Conservation (phyloP, 1,140 invertebrate genomes). For the Onthophagus taurus region DNA sequence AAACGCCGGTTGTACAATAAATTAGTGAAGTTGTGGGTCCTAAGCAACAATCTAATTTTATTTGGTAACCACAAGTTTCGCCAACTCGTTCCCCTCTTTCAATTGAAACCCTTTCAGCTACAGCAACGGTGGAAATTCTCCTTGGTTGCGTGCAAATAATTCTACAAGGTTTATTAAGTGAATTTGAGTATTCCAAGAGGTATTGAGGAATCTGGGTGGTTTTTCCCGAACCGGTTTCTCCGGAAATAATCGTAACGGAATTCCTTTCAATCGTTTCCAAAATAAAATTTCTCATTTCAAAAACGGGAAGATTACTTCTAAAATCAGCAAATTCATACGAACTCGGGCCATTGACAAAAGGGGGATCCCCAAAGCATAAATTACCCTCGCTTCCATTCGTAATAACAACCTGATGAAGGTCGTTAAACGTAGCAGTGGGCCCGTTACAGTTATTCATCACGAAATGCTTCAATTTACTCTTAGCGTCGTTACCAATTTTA, state of each 20-base stretch:
- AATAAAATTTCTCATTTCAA: slow-evolving; percentile 43
- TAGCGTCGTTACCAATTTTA: not conserved
- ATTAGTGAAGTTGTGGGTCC: slow-evolving; percentile 74
- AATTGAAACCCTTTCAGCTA: slow-evolving; percentile 70
- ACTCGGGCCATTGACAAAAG: slow-evolving; percentile 18
- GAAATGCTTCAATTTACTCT: not conserved
- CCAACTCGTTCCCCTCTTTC: slow-evolving; percentile 84
- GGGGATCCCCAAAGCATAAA: slow-evolving; percentile 1
- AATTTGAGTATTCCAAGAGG: slow-evolving; percentile 68
- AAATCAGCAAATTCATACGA: slow-evolving; percentile 43
- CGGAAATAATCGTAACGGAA: slow-evolving; percentile 59
- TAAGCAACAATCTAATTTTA: slow-evolving; percentile 73
- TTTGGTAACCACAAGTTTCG: slow-evolving; percentile 87
- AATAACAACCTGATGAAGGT: no score
- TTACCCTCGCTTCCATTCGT: slow-evolving; percentile 1
- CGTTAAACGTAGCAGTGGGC: slow-evolving; percentile 1
- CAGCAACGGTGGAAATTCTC: slow-evolving; percentile 78
- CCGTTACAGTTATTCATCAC: not conserved
- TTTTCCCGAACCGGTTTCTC: slow-evolving; percentile 82
- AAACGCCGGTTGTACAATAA: slow-evolving; percentile 87
- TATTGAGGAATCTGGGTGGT: slow-evolving; percentile 89
- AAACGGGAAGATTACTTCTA: slow-evolving; percentile 50
- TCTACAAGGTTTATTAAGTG: slow-evolving; percentile 57
- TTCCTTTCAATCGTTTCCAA: slow-evolving; percentile 42
- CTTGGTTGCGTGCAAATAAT: slow-evolving; percentile 92